Conservation (phyloP, 1,140 invertebrate species). For the Meloidogyne hapla region DNA sequence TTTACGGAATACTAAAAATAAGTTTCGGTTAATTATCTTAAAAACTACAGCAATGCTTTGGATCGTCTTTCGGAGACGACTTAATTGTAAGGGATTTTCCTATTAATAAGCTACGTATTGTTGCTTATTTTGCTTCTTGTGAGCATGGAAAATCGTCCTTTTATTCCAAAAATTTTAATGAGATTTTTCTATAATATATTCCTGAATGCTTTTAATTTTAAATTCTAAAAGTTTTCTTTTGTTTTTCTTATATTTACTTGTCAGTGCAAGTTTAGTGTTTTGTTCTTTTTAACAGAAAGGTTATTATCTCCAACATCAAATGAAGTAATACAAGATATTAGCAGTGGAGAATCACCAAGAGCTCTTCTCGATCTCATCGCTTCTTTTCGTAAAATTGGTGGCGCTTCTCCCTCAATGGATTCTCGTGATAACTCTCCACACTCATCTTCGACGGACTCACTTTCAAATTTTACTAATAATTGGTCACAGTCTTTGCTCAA, state of each 20-base stretch:
- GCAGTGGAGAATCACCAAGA: background rate
- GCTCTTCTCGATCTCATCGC: constrained; percentile 33
- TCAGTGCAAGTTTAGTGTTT: constrained; percentile 43
- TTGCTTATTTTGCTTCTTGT: constrained; percentile 17
- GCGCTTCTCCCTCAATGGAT: background rate
- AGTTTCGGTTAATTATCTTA: background rate
- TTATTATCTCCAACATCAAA: background rate
- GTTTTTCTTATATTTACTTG: background rate
- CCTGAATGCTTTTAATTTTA: background rate
- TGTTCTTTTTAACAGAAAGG: constrained; percentile 24
- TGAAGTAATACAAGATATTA: constrained; percentile 9
- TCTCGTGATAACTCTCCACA: constrained; percentile 7
- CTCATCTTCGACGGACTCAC: constrained; percentile 1
- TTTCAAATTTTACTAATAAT: constrained; percentile 19
- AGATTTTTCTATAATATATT: constrained; percentile 1
- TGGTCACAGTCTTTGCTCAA: constrained; percentile 55
- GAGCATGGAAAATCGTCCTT: background rate
- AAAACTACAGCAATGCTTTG: constrained; percentile 42
- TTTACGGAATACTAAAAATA: background rate
- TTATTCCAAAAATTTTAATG: background rate
- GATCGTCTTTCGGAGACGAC: constrained; percentile 56
- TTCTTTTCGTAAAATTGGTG: constrained; percentile 1
- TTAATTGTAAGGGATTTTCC: constrained; percentile 57
- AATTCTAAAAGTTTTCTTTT: background rate
- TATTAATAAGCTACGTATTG: constrained; percentile 19